A percentile compares a stretch with the other conserved stretches of the same genome.
phyloP scores from a whole-genome alignment of 1,140 invertebrate species.

The Conus betulinus region DNA sequence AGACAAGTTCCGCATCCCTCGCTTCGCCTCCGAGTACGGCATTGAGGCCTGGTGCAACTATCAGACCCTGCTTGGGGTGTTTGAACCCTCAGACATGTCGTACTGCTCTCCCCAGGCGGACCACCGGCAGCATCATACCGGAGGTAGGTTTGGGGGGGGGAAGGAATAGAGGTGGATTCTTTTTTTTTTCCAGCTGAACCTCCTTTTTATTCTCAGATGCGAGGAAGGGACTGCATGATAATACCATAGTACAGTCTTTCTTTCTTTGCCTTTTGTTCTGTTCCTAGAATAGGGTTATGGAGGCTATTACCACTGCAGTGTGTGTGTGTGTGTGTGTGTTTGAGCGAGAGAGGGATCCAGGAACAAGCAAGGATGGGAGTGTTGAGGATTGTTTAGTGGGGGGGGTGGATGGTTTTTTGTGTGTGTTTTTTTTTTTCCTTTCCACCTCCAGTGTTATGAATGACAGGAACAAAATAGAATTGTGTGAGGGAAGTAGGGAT shows the following conservation, averaged over 20 bases:
- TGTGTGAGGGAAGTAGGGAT: no score
- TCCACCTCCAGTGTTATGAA: no score
- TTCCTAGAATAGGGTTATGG: no score
- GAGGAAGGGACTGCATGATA: no score
- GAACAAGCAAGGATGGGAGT: constrained; percentile 52
- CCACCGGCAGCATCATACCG: constrained; percentile 66
- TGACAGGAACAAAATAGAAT: no score
- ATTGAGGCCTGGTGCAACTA: constrained; percentile 84
- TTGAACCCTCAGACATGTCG: constrained; percentile 45
- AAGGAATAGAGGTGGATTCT: no score
- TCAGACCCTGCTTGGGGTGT: constrained; percentile 56
- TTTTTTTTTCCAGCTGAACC: not conserved
- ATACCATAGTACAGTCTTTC: no score
- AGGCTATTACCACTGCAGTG: not conserved
- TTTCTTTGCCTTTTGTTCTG: no score
- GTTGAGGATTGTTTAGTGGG: not conserved
- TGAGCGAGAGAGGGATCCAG: no score
- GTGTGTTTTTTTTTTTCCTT: no score
- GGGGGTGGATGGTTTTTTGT: no score
- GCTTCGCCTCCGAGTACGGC: constrained; percentile 97
- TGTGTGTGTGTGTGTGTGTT: constrained; percentile 10
- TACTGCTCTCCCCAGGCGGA: constrained; percentile 55
- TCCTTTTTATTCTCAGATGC: not conserved
- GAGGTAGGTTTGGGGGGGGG: constrained; percentile 35
- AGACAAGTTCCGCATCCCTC: constrained; percentile 84